Conservation (phyloP, 1,140 invertebrate species). For the Diachasmimorpha longicaudata region DNA sequence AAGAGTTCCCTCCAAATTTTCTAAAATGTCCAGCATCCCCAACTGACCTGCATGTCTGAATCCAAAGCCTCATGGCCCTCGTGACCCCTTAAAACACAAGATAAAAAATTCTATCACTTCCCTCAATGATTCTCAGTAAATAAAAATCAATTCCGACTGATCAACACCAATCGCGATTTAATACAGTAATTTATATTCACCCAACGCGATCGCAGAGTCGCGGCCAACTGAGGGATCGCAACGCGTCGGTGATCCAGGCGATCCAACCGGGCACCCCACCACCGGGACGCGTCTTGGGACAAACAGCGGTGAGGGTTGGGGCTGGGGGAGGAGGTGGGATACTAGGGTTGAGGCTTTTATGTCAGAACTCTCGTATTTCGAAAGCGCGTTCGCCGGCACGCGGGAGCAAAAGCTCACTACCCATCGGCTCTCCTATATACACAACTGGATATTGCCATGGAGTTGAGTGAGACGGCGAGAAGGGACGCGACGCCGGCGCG, state of each 20-base stretch:
- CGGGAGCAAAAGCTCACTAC: background rate
- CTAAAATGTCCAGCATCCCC: too few species aligned
- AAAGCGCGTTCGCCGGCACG: background rate
- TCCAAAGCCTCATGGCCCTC: conserved; percentile 50
- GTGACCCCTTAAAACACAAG: conserved; percentile 22
- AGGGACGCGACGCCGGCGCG: conserved; percentile 58
- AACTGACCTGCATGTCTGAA: conserved; percentile 54
- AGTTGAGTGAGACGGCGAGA: conserved; percentile 26
- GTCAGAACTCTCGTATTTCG: background rate
- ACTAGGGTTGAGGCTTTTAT: conserved; percentile 2
- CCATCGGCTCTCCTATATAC: background rate
- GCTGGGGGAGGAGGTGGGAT: too few species aligned
- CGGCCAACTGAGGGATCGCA: conserved; percentile 28
- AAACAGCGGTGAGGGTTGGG: too few species aligned
- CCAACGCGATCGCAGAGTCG: conserved; percentile 25
- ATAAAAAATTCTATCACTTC: background rate
- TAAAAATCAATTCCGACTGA: too few species aligned
- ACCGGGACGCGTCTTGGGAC: too few species aligned
- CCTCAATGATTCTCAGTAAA: background rate
- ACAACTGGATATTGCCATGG: background rate
- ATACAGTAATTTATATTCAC: background rate
- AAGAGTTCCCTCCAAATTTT: too few species aligned
- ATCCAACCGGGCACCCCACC: conserved; percentile 10
- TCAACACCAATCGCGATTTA: too few species aligned
- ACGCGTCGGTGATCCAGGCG: conserved; percentile 30